Evolutionary conservation across 2,888 invertebrate genomes (phyloP).

Genomic region (Cataglyphis albicans): DNA sequence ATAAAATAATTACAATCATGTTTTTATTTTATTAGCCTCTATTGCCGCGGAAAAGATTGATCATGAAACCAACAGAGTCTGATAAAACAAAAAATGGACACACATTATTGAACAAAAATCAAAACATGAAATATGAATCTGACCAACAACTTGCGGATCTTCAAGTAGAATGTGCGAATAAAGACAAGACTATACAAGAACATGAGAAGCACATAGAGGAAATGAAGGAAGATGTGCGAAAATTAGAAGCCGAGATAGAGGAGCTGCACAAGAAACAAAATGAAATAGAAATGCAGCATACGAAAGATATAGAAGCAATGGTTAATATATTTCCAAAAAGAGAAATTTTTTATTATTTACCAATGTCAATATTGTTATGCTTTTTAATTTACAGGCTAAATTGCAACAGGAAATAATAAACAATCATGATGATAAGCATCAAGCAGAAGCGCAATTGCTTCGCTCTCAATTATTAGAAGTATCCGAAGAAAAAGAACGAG

Average conservation of each 20-base stretch:
- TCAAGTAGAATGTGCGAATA: conserved; percentile 82
- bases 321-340: conserved; percentile 53
- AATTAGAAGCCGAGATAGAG: conserved; percentile 70
- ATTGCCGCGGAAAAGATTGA: conserved; percentile 75
- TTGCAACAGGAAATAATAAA: conserved; percentile 78
- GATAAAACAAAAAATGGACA: conserved; percentile 74
- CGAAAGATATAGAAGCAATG: conserved; percentile 80
- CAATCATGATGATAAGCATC: conserved; percentile 74
- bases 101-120: conserved; percentile 49
- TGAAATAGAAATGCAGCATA: conserved; percentile 75
- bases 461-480: conserved; percentile 72
- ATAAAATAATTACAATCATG: conserved; percentile 2
- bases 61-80: conserved; percentile 66
- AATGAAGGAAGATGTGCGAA: conserved; percentile 75
- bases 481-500: conserved; percentile 67
- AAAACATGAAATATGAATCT: conserved; percentile 77
- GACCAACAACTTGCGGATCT: conserved; percentile 81
- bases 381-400: conserved; percentile 71
- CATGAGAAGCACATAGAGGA: conserved; percentile 81
- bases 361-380: background rate
- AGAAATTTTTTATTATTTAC: background rate
- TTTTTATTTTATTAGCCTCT: conserved; percentile 74
- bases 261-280: conserved; percentile 71
- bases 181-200: conserved; percentile 82
- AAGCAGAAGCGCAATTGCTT: conserved; percentile 72